These are phyloP conservation scores for Chionoecetes opilio DNA, from an alignment of 1,140 invertebrate genomes.

Conservation along the genomic window DNA sequence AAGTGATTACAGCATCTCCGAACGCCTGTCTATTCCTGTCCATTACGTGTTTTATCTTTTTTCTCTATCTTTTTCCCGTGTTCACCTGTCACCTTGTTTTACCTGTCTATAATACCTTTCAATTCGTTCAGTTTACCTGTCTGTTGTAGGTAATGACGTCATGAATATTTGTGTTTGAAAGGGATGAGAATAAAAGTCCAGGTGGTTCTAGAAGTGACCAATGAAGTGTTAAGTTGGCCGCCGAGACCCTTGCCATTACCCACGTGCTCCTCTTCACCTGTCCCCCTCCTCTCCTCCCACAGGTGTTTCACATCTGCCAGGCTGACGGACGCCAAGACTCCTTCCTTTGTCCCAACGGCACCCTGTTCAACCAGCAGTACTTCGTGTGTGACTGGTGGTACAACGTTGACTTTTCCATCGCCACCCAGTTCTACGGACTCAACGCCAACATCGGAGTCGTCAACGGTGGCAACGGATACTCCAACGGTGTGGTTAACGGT, in stretches of 20 bases:
- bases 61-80: background rate
- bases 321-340: constrained; percentile 42
- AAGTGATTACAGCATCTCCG: background rate
- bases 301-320: constrained; percentile 60
- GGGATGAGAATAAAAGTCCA: no score
- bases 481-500: constrained; percentile 38
- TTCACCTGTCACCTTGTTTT: background rate
- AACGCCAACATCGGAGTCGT: constrained; percentile 51
- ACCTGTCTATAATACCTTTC: no score
- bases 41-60: background rate
- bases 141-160: no score
- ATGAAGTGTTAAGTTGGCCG: no score
- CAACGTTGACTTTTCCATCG: constrained; percentile 59
- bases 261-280: no score
- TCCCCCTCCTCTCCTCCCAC: background rate
- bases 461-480: constrained; percentile 30
- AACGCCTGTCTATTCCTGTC: background rate
- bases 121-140: no score
- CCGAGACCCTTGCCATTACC: no score
- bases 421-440: constrained; percentile 51
- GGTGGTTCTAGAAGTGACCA: no score
- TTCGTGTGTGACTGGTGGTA: constrained; percentile 65
- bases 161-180: no score
- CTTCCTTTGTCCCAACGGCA: constrained; percentile 59
- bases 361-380: constrained; percentile 65